These are phyloP conservation scores for Heliocidaris tuberculata DNA, from an alignment of 35 echinoderm and acorn worm species.

Conservation along the genomic window DNA sequence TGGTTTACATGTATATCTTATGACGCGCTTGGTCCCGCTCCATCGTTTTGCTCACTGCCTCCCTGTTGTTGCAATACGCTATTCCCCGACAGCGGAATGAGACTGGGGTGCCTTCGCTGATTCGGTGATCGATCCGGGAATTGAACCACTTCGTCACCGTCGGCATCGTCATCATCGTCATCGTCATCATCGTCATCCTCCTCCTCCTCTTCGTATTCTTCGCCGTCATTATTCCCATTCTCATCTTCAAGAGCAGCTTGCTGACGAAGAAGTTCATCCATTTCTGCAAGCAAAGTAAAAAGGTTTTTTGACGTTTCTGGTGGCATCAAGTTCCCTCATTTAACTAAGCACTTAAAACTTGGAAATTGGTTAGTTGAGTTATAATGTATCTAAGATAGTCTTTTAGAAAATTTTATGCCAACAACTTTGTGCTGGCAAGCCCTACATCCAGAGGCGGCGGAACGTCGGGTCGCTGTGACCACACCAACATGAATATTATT, in stretches of 20 bases:
- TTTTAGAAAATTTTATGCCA: no score
- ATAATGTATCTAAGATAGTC: no score
- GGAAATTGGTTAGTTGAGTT: no score
- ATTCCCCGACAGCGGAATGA: neutral
- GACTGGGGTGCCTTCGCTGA: slow-evolving; percentile 53
- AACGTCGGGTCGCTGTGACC: no score
- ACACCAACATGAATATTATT: no score
- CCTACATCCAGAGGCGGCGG: no score
- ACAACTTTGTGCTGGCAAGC: no score
- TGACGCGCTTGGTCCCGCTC: neutral
- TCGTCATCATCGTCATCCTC: slow-evolving; percentile 57
- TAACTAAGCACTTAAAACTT: no score
- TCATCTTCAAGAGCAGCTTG: slow-evolving; percentile 27
- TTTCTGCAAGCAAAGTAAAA: neutral
- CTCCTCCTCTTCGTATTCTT: slow-evolving; percentile 61
- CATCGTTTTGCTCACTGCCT: neutral
- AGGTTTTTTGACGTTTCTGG: neutral
- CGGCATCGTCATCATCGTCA: slow-evolving; percentile 62
- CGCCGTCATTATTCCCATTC: neutral
- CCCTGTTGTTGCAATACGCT: neutral
- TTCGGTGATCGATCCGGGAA: slow-evolving; percentile 87
- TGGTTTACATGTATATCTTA: neutral
- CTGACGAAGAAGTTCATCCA: neutral
- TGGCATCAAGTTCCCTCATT: neutral
- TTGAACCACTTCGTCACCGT: slow-evolving; percentile 80